Evolutionary conservation across 1,140 invertebrate species (phyloP), one percentile per base, ranked within the genome.

Genomic region (Pogonomyrmex californicus): DNA sequence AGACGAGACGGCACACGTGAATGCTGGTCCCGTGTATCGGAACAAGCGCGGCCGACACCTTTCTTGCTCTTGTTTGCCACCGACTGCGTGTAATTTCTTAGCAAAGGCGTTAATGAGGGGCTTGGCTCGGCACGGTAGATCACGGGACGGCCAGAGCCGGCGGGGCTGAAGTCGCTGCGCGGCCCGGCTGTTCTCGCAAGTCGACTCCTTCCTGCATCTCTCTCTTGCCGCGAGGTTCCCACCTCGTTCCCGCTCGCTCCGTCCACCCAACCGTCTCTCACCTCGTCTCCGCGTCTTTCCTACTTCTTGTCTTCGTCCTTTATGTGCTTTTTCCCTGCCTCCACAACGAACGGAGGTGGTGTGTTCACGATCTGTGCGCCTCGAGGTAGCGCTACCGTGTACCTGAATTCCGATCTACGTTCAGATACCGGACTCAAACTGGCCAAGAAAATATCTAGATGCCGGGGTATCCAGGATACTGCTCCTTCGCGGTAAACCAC

Each of bases 31-130:
- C 93, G 90, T 93, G 91, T 93, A 90, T 85, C 78, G 86, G 86
- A 91, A 88, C 87, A 86, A 90, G 91, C 91, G 88, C 92, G 91
- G 82, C 87, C 88, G 91, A 93, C 93, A 93, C 93, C 94, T 94
- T 94, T 95, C 92, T 95, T 95, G 94, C 94, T 95, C 94, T 95
- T 95, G 93, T 95, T 95, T 94, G 94, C 94, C 93, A 95, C 94
- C 91, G 93, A 93, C 92, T 93, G 94, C 94, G 94, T 95, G 94
- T 95, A 94, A 95, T 95, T 95, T 95, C 94, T 94, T 94, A 94
- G 94, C 94, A 94, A 94, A 95, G 93, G 94, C 94, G 94, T 95
- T 95, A 95, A 95, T 95, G 94, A 95, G 94, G 94, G 93, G 93
- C 93, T 94, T 94, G 93, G 93, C 92, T 93, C 92, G 92, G 91